Evolutionary conservation across 2,888 invertebrate genomes (phyloP), one percentile per base, ranked within the genome.

Genomic region (Parnassius mnemosyne): DNA sequence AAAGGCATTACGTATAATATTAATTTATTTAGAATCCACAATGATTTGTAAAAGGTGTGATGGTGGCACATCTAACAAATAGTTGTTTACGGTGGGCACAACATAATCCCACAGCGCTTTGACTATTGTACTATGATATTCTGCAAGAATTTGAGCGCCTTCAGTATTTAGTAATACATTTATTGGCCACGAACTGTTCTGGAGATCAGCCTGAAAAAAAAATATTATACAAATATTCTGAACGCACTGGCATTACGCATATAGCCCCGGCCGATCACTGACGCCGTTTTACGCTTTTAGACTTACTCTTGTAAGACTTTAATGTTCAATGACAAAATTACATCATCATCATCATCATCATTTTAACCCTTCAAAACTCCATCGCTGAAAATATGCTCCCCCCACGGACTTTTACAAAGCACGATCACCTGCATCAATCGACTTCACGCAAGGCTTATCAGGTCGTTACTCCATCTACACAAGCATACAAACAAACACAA

Each of bases 121-220:
- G 9, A 53, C 57, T 60, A 64, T 64, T 1, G 49, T 60, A 1
- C 41, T 10, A 11, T 60, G 43, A 57, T 64, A 57, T 11, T 53
- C 60, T 9, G 53, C 56, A 12, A 63, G 53, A 34, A 63, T 63
- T 25, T 63, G 41, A 5, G 56, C 60, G 7, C 63, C 63, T 11
- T 63, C 63, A 2, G 34, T 60, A 20, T 57, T 60, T 10, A 64
- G 25, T 49, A 64, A 49, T 12, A 9, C 11, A 34, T 64, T 64
- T 9, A 64, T 60, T 16, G 63, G 63, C 63, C 63, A 64, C 16
- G 60, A 64, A 49, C 60, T 64, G 44, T 64, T 60, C 34, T 64
- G 52, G 34, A 64, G 46, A 16, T 60, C 12, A 10, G 57, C 63
- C 63, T 64, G 49, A 25, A 56, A 60, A 25, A 25, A n/a, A 25